Conservation (phyloP, 2,797 vertebrate species). For the Telmatherina bonti region DNA sequence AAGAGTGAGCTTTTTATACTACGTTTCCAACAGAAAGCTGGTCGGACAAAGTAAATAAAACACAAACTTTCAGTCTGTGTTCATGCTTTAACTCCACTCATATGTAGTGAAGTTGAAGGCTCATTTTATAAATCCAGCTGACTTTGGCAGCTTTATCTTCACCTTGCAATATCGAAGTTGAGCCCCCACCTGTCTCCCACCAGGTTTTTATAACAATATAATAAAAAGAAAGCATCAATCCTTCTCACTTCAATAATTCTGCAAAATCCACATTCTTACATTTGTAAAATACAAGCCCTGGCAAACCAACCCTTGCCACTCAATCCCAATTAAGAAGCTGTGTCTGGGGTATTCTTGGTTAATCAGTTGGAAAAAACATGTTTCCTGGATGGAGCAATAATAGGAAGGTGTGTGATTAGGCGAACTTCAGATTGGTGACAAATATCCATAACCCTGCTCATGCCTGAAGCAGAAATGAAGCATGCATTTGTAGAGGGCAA, state of each 20-base stretch:
- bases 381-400: conserved; percentile 23
- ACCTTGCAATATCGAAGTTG: conserved; percentile 53
- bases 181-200: conserved; percentile 58
- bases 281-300: conserved; percentile 57
- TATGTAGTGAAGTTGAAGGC: conserved; percentile 31
- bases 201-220: conserved; percentile 55
- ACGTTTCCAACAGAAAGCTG: conserved; percentile 10
- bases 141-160: conserved; percentile 47
- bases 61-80: conserved; percentile 15
- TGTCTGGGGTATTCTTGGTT: conserved; percentile 32
- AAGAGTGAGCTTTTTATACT: conserved; percentile 5
- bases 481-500: conserved; percentile 23
- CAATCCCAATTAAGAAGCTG: conserved; percentile 58
- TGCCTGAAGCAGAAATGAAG: conserved; percentile 45
- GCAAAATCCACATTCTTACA: conserved; percentile 50
- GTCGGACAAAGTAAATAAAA: conserved; percentile 16
- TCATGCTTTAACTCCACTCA: conserved; percentile 20
- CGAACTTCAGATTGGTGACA: conserved; percentile 23
- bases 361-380: conserved; percentile 39
- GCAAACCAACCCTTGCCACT: conserved; percentile 58
- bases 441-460: conserved; percentile 7
- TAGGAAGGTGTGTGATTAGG: conserved; percentile 8
- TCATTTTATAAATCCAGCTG: conserved; percentile 42
- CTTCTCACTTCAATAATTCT: conserved; percentile 35
- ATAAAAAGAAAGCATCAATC: conserved; percentile 51